A percentile compares a stretch with the other conserved stretches of the same genome.
phyloP scores from a whole-genome alignment of 2,113 vertebrate species.

The Gnathonemus longibarbis region DNA sequence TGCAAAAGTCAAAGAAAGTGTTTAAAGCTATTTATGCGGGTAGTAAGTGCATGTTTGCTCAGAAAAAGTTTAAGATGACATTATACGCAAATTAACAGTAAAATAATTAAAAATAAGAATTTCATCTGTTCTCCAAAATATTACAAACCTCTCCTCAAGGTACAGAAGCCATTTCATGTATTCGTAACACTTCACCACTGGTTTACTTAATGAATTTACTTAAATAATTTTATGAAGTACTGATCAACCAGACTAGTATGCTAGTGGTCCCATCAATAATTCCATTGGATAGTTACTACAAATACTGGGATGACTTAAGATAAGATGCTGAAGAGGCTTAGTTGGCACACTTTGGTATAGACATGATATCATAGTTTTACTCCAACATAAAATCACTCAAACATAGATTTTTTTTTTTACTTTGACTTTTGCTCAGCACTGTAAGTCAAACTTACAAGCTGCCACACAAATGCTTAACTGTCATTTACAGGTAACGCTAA shows the following conservation, averaged over 20 bases:
- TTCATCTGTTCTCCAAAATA: not conserved
- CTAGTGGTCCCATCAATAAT: not conserved
- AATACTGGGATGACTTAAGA: not conserved
- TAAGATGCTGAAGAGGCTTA: not conserved
- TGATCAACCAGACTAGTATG: not conserved
- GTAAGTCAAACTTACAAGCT: not conserved
- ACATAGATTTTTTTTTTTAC: not conserved
- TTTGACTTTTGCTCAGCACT: not conserved
- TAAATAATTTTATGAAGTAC: not conserved
- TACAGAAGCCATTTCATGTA: not conserved
- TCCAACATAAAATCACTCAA: not conserved
- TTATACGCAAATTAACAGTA: not conserved
- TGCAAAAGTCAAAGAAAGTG: not conserved
- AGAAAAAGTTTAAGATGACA: not conserved
- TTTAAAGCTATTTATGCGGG: not conserved
- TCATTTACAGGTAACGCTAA: not conserved
- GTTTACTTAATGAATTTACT: not conserved
- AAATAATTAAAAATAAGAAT: not conserved
- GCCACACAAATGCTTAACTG: not conserved
- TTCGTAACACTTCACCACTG: not conserved
- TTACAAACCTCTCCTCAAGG: not conserved
- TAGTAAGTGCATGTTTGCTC: not conserved
- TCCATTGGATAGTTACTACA: not conserved
- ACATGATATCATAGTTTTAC: not conserved
- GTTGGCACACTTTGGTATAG: not conserved